Percentiles rank a stretch among this genome's conserved stretches.
Conservation (phyloP, 1,140 invertebrate genomes). For the Archivesica marissinica region DNA sequence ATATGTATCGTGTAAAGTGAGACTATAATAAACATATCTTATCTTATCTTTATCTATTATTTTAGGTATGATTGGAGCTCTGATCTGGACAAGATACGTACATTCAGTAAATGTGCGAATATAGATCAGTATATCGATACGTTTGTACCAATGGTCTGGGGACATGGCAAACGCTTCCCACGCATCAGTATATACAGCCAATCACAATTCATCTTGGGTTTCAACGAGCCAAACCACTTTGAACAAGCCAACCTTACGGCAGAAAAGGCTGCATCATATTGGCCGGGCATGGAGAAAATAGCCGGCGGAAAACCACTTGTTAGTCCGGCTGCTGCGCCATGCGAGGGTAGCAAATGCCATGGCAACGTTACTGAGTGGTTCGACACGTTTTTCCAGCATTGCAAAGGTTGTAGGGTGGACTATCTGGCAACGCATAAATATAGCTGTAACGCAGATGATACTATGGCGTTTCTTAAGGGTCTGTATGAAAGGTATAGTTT, state of each 20-base stretch:
- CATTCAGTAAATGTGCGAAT: neutral
- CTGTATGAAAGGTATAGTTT: slow-evolving; percentile 55
- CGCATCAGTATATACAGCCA: neutral
- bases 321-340: slow-evolving; percentile 63
- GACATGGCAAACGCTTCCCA: neutral
- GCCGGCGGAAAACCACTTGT: slow-evolving; percentile 56
- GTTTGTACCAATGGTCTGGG: slow-evolving; percentile 24
- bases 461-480: slow-evolving; percentile 41
- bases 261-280: slow-evolving; percentile 52
- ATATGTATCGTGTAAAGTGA: too few relatives aligned
- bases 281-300: slow-evolving; percentile 59
- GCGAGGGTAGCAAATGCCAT: slow-evolving; percentile 2
- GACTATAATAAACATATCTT: too few relatives aligned
- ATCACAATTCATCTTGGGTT: slow-evolving; percentile 55
- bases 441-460: slow-evolving; percentile 45
- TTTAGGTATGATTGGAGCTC: slow-evolving; percentile 25
- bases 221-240: slow-evolving; percentile 69
- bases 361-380: slow-evolving; percentile 64
- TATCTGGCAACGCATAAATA: slow-evolving; percentile 66
- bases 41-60: too few relatives aligned
- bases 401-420: slow-evolving; percentile 50
- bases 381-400: slow-evolving; percentile 66
- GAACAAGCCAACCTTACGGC: slow-evolving; percentile 63
- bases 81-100: neutral
- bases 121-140: neutral